Conservation (phyloP, 2,888 invertebrate genomes). For the Lasioglossum oenotherae region DNA sequence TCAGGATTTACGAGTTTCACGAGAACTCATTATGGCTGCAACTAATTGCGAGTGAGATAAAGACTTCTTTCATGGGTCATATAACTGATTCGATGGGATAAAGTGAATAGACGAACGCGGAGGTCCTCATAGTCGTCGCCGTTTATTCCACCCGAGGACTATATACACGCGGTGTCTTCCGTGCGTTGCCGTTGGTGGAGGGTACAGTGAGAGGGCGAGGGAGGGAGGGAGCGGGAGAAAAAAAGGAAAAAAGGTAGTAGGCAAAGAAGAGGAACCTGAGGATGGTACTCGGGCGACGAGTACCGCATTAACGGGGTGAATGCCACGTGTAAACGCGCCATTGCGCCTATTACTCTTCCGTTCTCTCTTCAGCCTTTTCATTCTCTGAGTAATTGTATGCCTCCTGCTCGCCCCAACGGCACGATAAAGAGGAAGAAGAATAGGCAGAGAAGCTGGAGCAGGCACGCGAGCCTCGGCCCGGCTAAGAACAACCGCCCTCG, state of each 20-base stretch:
- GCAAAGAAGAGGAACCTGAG: constrained; percentile 30
- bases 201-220: background rate
- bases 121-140: constrained; percentile 38
- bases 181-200: background rate
- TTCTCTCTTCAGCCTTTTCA: constrained; percentile 28
- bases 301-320: constrained; percentile 60
- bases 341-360: constrained; percentile 45
- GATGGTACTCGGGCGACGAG: constrained; percentile 52
- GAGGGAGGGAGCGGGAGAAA: background rate
- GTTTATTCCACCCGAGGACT: constrained; percentile 45
- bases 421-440: constrained; percentile 15
- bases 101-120: constrained; percentile 48
- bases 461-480: constrained; percentile 24
- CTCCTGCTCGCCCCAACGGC: constrained; percentile 35
- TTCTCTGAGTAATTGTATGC: constrained; percentile 52
- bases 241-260: constrained; percentile 8
- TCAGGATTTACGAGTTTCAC: constrained; percentile 72
- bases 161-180: constrained; percentile 8
- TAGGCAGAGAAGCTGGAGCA: constrained; percentile 22
- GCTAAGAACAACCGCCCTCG: constrained; percentile 35
- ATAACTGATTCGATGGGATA: constrained; percentile 67
- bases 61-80: constrained; percentile 71
- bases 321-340: constrained; percentile 54
- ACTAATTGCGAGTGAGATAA: constrained; percentile 72
- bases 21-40: constrained; percentile 70